A percentile compares a stretch with the other conserved stretches of the same genome.
Conservation (phyloP, 2,888 invertebrate genomes). For the Amaurobius ferox region DNA sequence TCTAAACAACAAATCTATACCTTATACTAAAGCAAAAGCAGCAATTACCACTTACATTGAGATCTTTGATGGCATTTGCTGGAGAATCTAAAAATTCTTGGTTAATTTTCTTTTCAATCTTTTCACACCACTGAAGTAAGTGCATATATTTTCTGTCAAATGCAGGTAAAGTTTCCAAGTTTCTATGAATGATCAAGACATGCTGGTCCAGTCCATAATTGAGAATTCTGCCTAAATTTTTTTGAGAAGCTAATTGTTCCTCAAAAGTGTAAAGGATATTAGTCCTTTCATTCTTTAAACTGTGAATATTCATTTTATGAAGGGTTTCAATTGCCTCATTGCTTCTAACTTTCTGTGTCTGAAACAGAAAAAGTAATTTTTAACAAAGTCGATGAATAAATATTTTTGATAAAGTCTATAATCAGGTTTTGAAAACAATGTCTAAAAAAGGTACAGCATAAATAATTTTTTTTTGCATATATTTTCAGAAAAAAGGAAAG, state of each 20-base stretch:
- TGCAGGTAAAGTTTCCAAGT: neutral
- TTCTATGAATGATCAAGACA: neutral
- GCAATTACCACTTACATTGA: constrained; percentile 50
- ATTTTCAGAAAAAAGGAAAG: too few species aligned
- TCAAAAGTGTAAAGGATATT: neutral
- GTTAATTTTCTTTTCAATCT: constrained; percentile 23
- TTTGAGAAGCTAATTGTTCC: neutral
- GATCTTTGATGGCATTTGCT: constrained; percentile 17
- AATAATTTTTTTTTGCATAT: too few species aligned
- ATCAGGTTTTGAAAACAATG: too few species aligned
- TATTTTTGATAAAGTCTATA: too few species aligned
- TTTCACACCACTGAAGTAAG: constrained; percentile 12
- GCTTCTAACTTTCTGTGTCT: neutral
- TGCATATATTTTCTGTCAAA: constrained; percentile 24
- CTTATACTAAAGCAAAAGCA: too few species aligned
- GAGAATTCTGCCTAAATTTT: neutral
- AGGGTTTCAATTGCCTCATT: neutral
- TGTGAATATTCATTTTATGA: neutral
- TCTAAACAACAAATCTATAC: too few species aligned
- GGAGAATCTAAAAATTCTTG: constrained; percentile 12
- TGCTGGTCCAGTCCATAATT: neutral
- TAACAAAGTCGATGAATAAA: too few species aligned
- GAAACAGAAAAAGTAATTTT: neutral
- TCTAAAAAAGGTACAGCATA: too few species aligned
- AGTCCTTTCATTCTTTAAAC: neutral